Percentiles rank a stretch among this genome's conserved stretches.
Conservation (phyloP, 92 coral and sea anemone species). For the Palythoa heliodiscus region DNA sequence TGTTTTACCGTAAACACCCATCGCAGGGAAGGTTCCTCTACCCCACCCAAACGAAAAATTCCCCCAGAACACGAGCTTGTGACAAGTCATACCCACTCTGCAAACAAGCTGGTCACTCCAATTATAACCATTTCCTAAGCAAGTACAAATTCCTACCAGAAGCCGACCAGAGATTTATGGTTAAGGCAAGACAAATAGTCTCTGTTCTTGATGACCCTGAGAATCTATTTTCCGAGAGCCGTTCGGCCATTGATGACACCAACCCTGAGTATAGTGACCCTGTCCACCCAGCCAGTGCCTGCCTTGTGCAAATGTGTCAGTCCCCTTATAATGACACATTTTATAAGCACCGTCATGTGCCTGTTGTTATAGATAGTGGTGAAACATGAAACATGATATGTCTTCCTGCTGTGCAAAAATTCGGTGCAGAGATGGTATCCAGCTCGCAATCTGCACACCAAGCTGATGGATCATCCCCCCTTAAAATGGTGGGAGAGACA, state of each 20-base stretch:
- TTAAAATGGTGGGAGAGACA: too few species aligned
- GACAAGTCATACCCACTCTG: not conserved
- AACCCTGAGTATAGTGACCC: too few species aligned
- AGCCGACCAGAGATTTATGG: not conserved
- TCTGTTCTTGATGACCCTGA: slow-evolving; percentile 2
- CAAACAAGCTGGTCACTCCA: not conserved
- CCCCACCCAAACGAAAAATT: not conserved
- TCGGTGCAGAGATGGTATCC: too few species aligned
- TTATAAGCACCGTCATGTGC: not conserved
- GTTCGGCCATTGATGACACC: too few species aligned
- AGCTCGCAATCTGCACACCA: too few species aligned
- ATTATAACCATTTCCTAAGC: not conserved
- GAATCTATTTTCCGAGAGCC: not conserved
- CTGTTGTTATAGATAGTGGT: not conserved
- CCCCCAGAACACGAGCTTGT: not conserved
- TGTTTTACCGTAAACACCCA: not conserved
- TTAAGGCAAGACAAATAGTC: too few species aligned
- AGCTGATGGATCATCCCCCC: too few species aligned
- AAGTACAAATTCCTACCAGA: not conserved
- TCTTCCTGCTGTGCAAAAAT: too few species aligned
- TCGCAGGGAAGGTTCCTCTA: not conserved
- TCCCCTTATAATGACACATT: not conserved
- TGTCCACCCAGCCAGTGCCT: too few species aligned
- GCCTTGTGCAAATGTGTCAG: not conserved
- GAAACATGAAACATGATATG: not conserved